These are phyloP conservation scores for Crypturellus tataupa DNA, from an alignment of 2,797 vertebrate genomes.

Conservation along the genomic window DNA sequence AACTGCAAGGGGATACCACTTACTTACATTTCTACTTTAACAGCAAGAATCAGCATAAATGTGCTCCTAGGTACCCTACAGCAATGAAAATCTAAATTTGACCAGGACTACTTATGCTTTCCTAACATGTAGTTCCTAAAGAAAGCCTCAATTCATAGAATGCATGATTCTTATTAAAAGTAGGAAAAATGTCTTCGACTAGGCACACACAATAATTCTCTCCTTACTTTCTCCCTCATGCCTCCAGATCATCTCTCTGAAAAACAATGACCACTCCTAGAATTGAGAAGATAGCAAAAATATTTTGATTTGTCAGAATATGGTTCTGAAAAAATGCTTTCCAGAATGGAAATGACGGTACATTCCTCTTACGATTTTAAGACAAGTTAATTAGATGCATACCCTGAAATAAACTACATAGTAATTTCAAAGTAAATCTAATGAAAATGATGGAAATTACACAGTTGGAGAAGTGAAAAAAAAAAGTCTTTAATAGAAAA, in stretches of 20 bases:
- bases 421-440: slow-evolving; percentile 70
- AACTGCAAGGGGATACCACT: neutral
- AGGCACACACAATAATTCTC: neutral
- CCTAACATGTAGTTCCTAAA: neutral
- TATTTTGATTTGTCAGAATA: slow-evolving; percentile 43
- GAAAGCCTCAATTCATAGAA: slow-evolving; percentile 11
- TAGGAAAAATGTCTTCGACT: slow-evolving; percentile 24
- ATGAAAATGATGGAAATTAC: slow-evolving; percentile 70
- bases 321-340: slow-evolving; percentile 29
- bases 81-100: slow-evolving; percentile 16
- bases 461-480: neutral
- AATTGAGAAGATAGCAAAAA: slow-evolving; percentile 30
- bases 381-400: slow-evolving; percentile 80
- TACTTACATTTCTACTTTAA: slow-evolving; percentile 6
- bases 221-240: neutral
- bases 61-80: neutral
- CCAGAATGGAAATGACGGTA: slow-evolving; percentile 62
- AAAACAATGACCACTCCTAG: neutral
- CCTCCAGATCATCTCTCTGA: slow-evolving; percentile 1
- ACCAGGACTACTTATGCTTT: neutral
- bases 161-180: slow-evolving; percentile 48
- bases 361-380: slow-evolving; percentile 58
- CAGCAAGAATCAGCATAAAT: neutral
- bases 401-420: slow-evolving; percentile 57
- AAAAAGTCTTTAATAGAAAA: slow-evolving; percentile 60